phyloP scores from a whole-genome alignment of 2,797 vertebrate genomes.

The Garrulus glandarius region DNA sequence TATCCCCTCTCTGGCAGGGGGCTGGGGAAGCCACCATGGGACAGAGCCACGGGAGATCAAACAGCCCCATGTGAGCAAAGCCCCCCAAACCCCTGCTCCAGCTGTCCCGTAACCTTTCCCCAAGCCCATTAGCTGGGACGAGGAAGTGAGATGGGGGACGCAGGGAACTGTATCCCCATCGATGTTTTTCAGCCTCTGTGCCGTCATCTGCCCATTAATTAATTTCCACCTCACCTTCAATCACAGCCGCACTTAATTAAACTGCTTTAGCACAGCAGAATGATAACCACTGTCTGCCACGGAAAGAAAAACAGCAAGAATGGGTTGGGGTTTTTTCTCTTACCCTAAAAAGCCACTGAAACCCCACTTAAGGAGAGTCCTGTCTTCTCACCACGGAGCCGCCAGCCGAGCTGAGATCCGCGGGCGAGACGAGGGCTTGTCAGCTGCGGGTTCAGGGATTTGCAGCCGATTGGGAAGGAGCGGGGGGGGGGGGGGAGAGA shows the following conservation, averaged over 20 bases:
- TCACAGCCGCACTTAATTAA: not conserved
- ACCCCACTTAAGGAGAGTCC: not conserved
- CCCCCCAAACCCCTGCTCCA: fast-evolving
- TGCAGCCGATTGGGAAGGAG: not conserved
- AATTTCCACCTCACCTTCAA: not conserved
- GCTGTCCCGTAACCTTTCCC: not conserved
- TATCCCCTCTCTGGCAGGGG: not conserved
- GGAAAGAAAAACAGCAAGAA: not conserved
- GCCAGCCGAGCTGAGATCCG: not conserved
- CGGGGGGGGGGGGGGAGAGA: no score
- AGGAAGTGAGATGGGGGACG: not conserved
- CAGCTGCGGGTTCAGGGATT: not conserved
- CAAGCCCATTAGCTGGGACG: not conserved
- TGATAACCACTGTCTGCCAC: not conserved
- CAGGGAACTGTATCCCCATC: not conserved
- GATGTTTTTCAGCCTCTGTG: not conserved
- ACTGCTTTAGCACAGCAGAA: not conserved
- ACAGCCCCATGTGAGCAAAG: not conserved
- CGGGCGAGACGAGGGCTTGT: not conserved
- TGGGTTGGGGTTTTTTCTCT: not conserved
- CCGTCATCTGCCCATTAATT: not conserved
- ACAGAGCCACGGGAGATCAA: not conserved
- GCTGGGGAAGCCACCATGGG: fast-evolving
- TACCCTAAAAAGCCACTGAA: not conserved
- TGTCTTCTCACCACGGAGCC: not conserved